Percentiles rank a stretch among this genome's conserved stretches.
These are phyloP conservation scores for Cryptoprocta ferox DNA, from an alignment of 2,797 vertebrate genomes.

Conservation along the genomic window DNA sequence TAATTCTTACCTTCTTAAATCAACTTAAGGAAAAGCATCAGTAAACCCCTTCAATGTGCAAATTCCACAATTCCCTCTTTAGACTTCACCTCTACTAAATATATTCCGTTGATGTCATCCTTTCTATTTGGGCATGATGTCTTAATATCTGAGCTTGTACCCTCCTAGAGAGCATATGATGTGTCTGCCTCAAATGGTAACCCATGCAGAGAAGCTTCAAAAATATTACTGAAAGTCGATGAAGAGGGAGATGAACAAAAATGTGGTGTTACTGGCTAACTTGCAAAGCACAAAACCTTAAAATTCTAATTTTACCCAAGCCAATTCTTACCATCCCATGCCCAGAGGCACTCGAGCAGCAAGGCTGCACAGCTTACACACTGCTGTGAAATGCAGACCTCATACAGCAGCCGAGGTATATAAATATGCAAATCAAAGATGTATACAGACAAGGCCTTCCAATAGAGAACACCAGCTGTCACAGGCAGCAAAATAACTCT, in stretches of 20 bases:
- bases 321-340: slow-evolving; percentile 64
- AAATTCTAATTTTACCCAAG: slow-evolving; percentile 71
- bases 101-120: slow-evolving; percentile 31
- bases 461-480: slow-evolving; percentile 84
- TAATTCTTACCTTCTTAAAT: neutral
- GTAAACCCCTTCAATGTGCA: neutral
- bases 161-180: slow-evolving; percentile 31
- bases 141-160: slow-evolving; percentile 47
- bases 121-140: slow-evolving; percentile 40
- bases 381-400: slow-evolving; percentile 78
- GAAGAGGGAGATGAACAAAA: slow-evolving; percentile 62
- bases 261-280: slow-evolving; percentile 47
- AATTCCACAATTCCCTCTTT: slow-evolving; percentile 40
- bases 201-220: slow-evolving; percentile 28
- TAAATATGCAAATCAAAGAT: slow-evolving; percentile 83
- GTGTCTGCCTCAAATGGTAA: slow-evolving; percentile 45
- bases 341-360: slow-evolving; percentile 74
- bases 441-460: slow-evolving; percentile 79
- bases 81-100: slow-evolving; percentile 52
- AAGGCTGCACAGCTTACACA: slow-evolving; percentile 76
- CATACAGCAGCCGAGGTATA: slow-evolving; percentile 66
- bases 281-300: slow-evolving; percentile 41
- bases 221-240: slow-evolving; percentile 55
- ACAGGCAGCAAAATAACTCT: slow-evolving; percentile 82
- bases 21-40: neutral